Percentiles rank a stretch among this genome's conserved stretches.
Conservation (phyloP, 2,888 invertebrate genomes). For the Arctia plantaginis region DNA sequence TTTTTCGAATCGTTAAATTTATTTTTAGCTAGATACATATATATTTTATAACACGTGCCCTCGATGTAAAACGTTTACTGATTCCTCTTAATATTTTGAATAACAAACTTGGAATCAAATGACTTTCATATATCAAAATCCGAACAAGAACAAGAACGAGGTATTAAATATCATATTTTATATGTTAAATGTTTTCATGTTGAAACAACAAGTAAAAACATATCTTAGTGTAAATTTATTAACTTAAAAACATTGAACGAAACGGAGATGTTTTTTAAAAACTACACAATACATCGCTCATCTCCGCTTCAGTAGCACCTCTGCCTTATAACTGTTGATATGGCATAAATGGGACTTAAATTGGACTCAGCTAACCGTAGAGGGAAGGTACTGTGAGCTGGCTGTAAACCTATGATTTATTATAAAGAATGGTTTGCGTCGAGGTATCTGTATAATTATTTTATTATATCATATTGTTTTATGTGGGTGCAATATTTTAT, state of each 20-base stretch:
- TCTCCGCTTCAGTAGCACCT: slow-evolving; percentile 1
- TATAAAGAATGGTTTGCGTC: neutral
- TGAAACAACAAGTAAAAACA: neutral
- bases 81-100: no score
- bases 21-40: no score
- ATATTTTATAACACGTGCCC: no score
- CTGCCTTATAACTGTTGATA: slow-evolving; percentile 34
- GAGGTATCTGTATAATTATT: neutral
- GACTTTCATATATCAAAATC: no score
- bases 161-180: no score
- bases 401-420: neutral
- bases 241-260: neutral
- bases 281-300: neutral
- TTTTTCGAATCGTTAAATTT: no score
- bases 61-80: no score
- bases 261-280: neutral
- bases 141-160: no score
- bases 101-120: no score
- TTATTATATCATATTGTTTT: neutral
- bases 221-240: no score
- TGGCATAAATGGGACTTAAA: slow-evolving; percentile 18
- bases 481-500: neutral
- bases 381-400: neutral
- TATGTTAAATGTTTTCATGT: neutral
- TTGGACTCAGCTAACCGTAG: slow-evolving; percentile 11